Evolutionary conservation across 2,888 invertebrate species (phyloP), one percentile per base, ranked within the genome.

Genomic region (Apantesis nais): DNA sequence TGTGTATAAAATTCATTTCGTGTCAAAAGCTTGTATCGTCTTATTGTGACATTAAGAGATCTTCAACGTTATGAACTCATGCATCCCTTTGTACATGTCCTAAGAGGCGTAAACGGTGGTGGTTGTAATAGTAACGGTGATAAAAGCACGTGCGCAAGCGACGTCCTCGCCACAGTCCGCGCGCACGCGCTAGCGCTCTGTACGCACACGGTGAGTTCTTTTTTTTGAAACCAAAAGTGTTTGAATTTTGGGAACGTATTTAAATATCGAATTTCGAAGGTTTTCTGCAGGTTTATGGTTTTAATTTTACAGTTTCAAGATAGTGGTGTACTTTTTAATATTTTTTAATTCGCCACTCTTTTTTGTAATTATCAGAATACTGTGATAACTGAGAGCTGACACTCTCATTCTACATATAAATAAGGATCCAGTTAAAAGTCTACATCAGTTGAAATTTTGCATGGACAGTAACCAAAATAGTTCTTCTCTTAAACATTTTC

Each of bases 121-220:
- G 89, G 91, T 88, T 88, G 84, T 78, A 78, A 84, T 86, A 74
- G 79, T 78, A 83, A 86, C 84, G 83, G 77, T 84, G 86, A 92
- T 94, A 94, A 87, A 94, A 90, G 88, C 86, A 79, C 78, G 86
- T 82, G 88, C 85, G 37, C 66, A 76, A 79, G 81, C 83, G 75
- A 31, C 69, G 55, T 74, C 66, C 67, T 65, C 73, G 67, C 69
- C 86, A 86, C 93, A 94, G 93, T 94, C 78, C 89, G 90, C 89
- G 90, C 83, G 86, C 76, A 85, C 88, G 81, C 88, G 88, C 90
- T 83, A 87, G 91, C 91, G 90, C 88, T 86, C 83, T 88, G 90
- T 89, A 92, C 93, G 91, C 86, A 89, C 85, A 86, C 93, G 94
- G 94, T 94, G 93, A 94, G 94, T 93, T 86, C 19, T 75, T 78